phyloP scores from a whole-genome alignment of 1,140 invertebrate species.

The Anagrus nilaparvatae region DNA sequence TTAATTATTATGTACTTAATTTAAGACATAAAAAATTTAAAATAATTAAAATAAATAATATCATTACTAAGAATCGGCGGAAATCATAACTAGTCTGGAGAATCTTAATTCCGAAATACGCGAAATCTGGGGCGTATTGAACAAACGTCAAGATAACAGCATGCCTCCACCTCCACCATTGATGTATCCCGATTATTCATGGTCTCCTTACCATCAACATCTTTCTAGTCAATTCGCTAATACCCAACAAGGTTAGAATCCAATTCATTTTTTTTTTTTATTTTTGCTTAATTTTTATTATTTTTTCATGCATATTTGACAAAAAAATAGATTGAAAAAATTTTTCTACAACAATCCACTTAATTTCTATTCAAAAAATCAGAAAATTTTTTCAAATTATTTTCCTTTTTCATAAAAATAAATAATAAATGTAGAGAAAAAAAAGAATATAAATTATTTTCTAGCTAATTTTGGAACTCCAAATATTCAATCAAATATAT shows the following conservation, averaged over 20 bases:
- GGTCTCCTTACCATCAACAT: conserved; percentile 40
- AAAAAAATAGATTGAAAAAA: no score
- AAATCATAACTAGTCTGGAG: conserved; percentile 59
- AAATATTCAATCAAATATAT: conserved; percentile 39
- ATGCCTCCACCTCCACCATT: conserved; percentile 47
- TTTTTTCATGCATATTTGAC: conserved; percentile 5
- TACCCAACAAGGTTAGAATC: conserved; percentile 28
- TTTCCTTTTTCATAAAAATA: neutral
- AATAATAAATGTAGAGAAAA: no score
- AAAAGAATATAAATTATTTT: conserved; percentile 7
- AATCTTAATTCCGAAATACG: conserved; percentile 61
- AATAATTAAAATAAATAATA: conserved; percentile 22
- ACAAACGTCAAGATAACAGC: conserved; percentile 49
- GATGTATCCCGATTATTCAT: conserved; percentile 51
- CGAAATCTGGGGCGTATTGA: conserved; percentile 58
- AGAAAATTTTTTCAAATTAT: conserved; percentile 4
- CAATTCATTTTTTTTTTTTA: neutral
- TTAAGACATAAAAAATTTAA: neutral
- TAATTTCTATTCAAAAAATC: neutral
- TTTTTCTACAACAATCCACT: neutral
- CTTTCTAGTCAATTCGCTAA: conserved; percentile 28
- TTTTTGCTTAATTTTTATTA: neutral
- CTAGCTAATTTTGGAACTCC: conserved; percentile 34
- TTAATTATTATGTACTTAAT: neutral
- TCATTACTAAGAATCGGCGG: conserved; percentile 52